These are phyloP conservation scores for Blastobasis adustella DNA, from an alignment of 2,888 invertebrate species.

Conservation along the genomic window DNA sequence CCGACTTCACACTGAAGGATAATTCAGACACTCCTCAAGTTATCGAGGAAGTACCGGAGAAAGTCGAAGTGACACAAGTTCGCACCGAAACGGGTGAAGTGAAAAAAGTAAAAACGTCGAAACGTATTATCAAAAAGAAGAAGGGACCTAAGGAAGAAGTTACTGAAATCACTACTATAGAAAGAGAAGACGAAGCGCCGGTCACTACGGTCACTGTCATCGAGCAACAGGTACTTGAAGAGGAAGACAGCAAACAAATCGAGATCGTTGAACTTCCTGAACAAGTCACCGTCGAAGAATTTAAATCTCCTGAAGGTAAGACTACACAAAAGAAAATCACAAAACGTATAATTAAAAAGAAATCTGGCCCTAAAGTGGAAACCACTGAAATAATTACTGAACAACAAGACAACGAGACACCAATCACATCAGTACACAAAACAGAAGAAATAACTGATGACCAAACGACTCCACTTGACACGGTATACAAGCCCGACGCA, in stretches of 20 bases:
- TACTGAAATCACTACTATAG: constrained; percentile 16
- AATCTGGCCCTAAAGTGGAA: constrained; percentile 35
- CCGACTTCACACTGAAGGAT: constrained; percentile 13
- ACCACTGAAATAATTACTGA: constrained; percentile 22
- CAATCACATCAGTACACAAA: constrained; percentile 40
- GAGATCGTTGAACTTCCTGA: constrained; percentile 36
- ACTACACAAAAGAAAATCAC: constrained; percentile 32
- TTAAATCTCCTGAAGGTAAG: constrained; percentile 27
- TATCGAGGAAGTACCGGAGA: constrained; percentile 19
- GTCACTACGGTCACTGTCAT: constrained; percentile 14
- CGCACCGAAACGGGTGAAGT: constrained; percentile 17
- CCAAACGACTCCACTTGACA: constrained; percentile 11
- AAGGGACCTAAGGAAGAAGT: constrained; percentile 29
- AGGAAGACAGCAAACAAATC: constrained; percentile 28
- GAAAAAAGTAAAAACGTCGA: constrained; percentile 32
- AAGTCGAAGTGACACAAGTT: constrained; percentile 7
- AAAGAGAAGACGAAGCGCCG: constrained; percentile 22
- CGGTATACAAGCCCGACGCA: constrained; percentile 7
- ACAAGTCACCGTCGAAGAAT: constrained; percentile 28
- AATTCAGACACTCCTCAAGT: constrained; percentile 22
- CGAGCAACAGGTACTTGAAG: constrained; percentile 9
- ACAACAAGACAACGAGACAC: constrained; percentile 22
- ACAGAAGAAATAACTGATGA: constrained; percentile 33
- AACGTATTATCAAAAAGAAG: constrained; percentile 32
- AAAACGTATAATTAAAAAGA: constrained; percentile 48